Conservation (phyloP, 2,113 vertebrate species). For the Pandion haliaetus region DNA sequence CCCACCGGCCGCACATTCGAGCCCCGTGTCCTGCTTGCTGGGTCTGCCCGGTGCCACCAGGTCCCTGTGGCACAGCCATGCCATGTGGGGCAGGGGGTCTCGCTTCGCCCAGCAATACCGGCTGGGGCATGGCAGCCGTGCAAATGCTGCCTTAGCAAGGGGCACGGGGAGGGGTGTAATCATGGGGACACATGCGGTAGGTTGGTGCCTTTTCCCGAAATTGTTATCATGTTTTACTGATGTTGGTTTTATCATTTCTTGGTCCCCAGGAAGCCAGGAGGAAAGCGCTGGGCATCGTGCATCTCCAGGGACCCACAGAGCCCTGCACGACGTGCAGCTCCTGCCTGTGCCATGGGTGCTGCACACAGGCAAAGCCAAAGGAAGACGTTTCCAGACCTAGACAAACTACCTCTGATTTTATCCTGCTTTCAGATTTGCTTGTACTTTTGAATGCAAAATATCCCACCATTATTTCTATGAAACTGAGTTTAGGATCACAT, state of each 20-base stretch:
- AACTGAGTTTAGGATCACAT: neutral
- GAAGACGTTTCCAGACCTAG: neutral
- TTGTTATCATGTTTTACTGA: neutral
- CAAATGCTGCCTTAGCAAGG: neutral
- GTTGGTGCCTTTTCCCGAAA: neutral
- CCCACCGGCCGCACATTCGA: fast-evolving
- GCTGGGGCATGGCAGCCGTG: neutral
- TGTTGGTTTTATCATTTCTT: fast-evolving
- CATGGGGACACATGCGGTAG: fast-evolving
- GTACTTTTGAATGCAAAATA: neutral
- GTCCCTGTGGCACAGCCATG: neutral
- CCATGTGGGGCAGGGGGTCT: neutral
- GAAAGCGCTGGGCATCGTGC: neutral
- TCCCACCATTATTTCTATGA: neutral
- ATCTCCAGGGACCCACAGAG: neutral
- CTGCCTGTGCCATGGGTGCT: neutral
- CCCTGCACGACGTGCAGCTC: neutral
- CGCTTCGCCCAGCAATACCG: fast-evolving
- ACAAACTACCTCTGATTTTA: neutral
- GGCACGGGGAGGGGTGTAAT: neutral
- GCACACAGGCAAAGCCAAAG: neutral
- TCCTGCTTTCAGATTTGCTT: neutral
- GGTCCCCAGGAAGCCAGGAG: neutral
- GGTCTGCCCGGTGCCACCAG: neutral
- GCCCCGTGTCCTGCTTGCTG: too few species aligned